These are phyloP conservation scores for Orthosia gracilis DNA, from an alignment of 2,888 invertebrate genomes.

Conservation along the genomic window DNA sequence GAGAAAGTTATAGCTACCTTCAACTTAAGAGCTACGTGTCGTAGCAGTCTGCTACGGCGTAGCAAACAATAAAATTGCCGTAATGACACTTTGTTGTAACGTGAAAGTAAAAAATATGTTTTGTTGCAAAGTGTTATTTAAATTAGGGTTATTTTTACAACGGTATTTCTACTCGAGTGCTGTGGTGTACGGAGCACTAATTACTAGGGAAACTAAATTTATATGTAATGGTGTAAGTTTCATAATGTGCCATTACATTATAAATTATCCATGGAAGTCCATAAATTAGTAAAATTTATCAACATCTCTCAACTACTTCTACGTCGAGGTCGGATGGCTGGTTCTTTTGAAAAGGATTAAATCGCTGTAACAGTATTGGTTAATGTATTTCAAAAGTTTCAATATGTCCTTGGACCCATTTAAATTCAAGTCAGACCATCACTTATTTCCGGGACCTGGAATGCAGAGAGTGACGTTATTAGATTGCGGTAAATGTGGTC, in stretches of 20 bases:
- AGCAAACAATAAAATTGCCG: constrained; percentile 42
- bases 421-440: constrained; percentile 18
- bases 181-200: not conserved
- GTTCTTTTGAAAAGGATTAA: not conserved
- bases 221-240: not conserved
- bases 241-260: not conserved
- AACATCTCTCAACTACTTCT: too few species aligned
- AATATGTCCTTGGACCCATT: constrained; percentile 14
- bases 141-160: constrained; percentile 1
- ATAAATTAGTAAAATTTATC: not conserved
- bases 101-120: constrained; percentile 19
- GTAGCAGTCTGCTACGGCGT: constrained; percentile 52
- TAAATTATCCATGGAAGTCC: not conserved
- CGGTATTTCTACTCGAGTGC: not conserved
- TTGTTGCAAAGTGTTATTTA: constrained; percentile 9
- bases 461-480: constrained; percentile 3
- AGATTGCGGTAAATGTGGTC: constrained; percentile 4
- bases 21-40: constrained; percentile 58
- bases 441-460: constrained; percentile 14
- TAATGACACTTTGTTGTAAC: constrained; percentile 13
- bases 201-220: not conserved
- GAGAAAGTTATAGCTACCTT: constrained; percentile 51
- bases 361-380: not conserved
- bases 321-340: too few species aligned
- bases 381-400: constrained; percentile 10